Percentiles rank a stretch among this genome's conserved stretches.
These are phyloP conservation scores for Cynopterus sphinx DNA, from an alignment of 2,797 vertebrate genomes.

Conservation along the genomic window DNA sequence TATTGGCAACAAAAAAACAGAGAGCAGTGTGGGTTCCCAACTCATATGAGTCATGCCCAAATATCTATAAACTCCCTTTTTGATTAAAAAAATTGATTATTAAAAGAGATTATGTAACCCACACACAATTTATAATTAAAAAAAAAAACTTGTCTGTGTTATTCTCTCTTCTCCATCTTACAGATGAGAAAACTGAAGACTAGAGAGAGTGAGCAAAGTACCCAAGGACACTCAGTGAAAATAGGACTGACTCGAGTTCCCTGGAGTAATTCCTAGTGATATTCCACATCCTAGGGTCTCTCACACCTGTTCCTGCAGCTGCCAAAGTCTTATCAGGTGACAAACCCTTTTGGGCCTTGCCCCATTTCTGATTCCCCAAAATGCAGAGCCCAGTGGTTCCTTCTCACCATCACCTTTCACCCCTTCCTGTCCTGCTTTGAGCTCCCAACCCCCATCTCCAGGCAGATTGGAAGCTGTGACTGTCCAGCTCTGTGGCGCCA, in stretches of 20 bases:
- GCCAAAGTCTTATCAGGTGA: not conserved
- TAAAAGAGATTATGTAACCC: not conserved
- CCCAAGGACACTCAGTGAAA: not conserved
- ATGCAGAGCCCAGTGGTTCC: not conserved
- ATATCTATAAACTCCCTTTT: not conserved
- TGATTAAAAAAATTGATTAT: not conserved
- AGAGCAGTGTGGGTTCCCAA: not conserved
- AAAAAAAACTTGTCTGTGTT: not conserved
- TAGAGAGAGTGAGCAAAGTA: not conserved
- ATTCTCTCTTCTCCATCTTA: not conserved
- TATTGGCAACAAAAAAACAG: conserved; percentile 6
- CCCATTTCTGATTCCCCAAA: not conserved
- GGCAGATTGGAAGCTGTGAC: not conserved
- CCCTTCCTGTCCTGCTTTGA: not conserved
- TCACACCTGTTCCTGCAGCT: not conserved
- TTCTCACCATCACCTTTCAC: not conserved
- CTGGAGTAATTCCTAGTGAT: not conserved
- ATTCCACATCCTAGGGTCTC: not conserved
- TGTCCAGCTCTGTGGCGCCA: not conserved
- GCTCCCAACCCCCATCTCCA: not conserved
- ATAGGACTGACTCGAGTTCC: not conserved
- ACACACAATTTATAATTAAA: not conserved
- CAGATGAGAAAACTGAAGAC: not conserved
- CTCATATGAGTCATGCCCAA: not conserved
- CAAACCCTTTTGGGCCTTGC: not conserved